These are phyloP conservation scores for Petromus typicus DNA, from an alignment of 2,113 vertebrate species.

Conservation along the genomic window DNA sequence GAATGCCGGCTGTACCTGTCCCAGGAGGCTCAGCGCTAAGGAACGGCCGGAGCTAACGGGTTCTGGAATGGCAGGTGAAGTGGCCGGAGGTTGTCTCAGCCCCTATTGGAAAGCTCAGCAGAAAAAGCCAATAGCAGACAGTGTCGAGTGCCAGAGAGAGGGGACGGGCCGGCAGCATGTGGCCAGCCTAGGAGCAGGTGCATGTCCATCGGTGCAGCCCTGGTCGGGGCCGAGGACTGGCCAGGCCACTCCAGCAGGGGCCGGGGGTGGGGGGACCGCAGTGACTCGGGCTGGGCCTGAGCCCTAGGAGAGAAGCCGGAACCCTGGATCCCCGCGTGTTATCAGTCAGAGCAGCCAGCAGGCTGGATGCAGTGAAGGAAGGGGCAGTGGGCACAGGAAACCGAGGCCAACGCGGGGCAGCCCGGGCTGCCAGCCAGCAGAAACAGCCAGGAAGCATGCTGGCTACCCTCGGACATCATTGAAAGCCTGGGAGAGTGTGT, in stretches of 20 bases:
- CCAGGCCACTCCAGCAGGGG: neutral
- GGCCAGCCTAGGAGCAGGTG: too few species aligned
- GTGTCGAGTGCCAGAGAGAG: neutral
- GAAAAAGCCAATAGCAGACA: neutral
- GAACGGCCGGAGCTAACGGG: neutral
- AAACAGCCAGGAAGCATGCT: neutral
- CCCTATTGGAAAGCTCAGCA: neutral
- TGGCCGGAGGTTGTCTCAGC: neutral
- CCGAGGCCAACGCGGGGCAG: too few species aligned
- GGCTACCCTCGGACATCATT: neutral
- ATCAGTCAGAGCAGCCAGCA: neutral
- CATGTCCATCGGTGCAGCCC: neutral
- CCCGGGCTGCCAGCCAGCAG: too few species aligned
- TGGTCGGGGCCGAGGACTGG: neutral
- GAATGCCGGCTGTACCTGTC: neutral
- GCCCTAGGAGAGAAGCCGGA: neutral
- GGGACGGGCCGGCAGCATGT: fast-evolving
- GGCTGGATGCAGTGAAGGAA: neutral
- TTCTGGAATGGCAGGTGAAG: neutral
- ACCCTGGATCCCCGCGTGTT: too few species aligned
- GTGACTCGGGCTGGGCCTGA: neutral
- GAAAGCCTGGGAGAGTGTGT: neutral
- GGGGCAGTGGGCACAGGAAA: too few species aligned
- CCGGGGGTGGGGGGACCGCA: fast-evolving
- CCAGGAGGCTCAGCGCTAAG: fast-evolving